Evolutionary conservation across 2,113 vertebrate genomes (phyloP).

Genomic region (Brachirus orientalis): DNA sequence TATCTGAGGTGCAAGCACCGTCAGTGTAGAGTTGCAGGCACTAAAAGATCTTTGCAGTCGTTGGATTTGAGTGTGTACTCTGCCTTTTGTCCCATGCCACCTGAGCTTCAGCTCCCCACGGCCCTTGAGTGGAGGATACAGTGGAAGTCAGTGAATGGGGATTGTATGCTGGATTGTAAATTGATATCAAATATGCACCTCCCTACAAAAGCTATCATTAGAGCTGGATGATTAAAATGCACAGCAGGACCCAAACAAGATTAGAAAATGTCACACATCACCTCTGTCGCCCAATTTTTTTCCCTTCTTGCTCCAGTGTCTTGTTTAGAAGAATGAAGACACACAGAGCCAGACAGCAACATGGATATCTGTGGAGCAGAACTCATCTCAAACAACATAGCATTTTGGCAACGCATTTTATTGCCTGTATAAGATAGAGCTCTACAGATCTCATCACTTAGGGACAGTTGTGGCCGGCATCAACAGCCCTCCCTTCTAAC

Average conservation of each 20-base stretch:
- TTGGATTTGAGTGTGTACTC: no score
- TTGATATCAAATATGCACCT: no score
- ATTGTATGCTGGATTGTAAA: no score
- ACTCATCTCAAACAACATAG: constrained; percentile 68
- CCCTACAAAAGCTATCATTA: no score
- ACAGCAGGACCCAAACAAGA: constrained; percentile 58
- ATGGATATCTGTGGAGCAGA: constrained; percentile 42
- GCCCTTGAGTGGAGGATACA: no score
- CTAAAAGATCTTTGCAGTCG: no score
- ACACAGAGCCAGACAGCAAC: constrained; percentile 48
- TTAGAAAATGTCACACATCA: constrained; percentile 62
- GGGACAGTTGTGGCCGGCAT: constrained; percentile 55
- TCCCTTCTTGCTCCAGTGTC: constrained; percentile 12
- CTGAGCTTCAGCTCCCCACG: no score
- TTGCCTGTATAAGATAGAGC: constrained; percentile 50
- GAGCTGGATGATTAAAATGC: constrained; percentile 63
- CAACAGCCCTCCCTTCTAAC: constrained; percentile 22
- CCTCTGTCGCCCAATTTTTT: constrained; percentile 9
- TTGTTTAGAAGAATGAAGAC: constrained; percentile 54
- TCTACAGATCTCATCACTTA: constrained; percentile 71
- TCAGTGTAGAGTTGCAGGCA: no score
- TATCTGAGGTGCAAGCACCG: no score
- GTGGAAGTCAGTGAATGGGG: no score
- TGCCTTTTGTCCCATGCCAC: no score
- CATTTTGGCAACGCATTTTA: constrained; percentile 46